A percentile compares a stretch with the other conserved stretches of the same genome.
These are phyloP conservation scores for Ammodramus savannarum DNA, from an alignment of 2,113 vertebrate species.

Conservation along the genomic window DNA sequence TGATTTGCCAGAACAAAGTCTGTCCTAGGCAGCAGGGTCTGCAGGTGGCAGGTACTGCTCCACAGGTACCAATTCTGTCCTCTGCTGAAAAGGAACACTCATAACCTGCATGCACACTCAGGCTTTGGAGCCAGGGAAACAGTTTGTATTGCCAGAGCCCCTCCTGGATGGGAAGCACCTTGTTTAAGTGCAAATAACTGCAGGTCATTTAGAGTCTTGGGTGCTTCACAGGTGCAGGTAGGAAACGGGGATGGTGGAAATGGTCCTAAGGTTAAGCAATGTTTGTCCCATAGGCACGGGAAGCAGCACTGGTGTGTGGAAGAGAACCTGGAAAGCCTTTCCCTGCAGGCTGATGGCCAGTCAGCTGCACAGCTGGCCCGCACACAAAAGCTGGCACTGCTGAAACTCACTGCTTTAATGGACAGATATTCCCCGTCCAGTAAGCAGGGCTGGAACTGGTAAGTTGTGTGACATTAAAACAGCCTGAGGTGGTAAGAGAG, in stretches of 20 bases:
- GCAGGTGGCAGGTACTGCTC: background rate
- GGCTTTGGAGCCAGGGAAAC: background rate
- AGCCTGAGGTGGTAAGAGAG: background rate
- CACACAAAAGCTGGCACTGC: conserved; percentile 81
- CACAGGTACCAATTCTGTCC: background rate
- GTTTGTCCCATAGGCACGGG: conserved; percentile 48
- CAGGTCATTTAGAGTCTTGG: background rate
- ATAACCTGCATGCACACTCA: background rate
- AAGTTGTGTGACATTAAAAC: conserved; percentile 37
- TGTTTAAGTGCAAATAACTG: background rate
- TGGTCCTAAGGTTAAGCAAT: background rate
- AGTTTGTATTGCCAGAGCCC: background rate
- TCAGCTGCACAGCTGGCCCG: conserved; percentile 76
- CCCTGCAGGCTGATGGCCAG: conserved; percentile 63
- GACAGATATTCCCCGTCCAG: conserved; percentile 85
- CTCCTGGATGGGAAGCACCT: background rate
- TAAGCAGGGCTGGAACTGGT: conserved; percentile 91
- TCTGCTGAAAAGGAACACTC: background rate
- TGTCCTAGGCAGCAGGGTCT: background rate
- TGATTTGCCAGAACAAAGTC: background rate
- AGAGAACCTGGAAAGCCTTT: conserved; percentile 51
- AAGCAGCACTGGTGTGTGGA: conserved; percentile 71
- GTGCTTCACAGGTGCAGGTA: background rate
- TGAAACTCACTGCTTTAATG: conserved; percentile 86
- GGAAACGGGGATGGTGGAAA: background rate